Conservation (phyloP, 2,888 invertebrate species). For the Hylaea fasciaria region DNA sequence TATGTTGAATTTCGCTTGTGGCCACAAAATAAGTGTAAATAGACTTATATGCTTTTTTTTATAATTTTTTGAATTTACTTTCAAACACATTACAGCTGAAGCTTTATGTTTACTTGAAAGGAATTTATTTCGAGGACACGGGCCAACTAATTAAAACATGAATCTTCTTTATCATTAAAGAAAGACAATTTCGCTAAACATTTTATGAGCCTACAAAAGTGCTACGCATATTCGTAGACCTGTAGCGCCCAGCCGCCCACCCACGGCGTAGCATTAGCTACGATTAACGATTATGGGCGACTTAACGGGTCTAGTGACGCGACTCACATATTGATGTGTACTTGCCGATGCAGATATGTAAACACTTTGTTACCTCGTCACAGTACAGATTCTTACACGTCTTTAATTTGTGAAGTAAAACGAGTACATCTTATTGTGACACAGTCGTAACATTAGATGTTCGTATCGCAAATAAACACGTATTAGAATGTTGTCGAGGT, state of each 20-base stretch:
- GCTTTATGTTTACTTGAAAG: neutral
- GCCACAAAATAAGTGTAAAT: too few species aligned
- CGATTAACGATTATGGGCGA: slow-evolving; percentile 26
- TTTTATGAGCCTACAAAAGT: slow-evolving; percentile 27
- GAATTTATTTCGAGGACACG: neutral
- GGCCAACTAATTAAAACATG: slow-evolving; percentile 17
- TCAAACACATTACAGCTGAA: too few species aligned
- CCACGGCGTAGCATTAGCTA: slow-evolving; percentile 34
- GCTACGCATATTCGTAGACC: slow-evolving; percentile 27
- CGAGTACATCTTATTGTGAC: neutral
- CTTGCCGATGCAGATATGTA: neutral
- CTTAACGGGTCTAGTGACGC: slow-evolving; percentile 15
- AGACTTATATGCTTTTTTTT: too few species aligned
- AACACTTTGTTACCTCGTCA: neutral
- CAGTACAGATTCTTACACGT: neutral
- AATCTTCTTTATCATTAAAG: slow-evolving; percentile 15
- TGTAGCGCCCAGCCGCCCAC: slow-evolving; percentile 27
- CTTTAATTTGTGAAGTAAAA: neutral
- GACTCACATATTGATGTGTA: slow-evolving; percentile 11
- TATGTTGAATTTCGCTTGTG: too few species aligned
- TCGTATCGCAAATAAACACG: slow-evolving; percentile 10
- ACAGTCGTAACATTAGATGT: neutral
- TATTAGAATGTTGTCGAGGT: neutral
- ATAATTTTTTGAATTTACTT: too few species aligned
- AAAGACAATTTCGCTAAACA: slow-evolving; percentile 12